A percentile compares a stretch with the other conserved stretches of the same genome.
These are phyloP conservation scores for Callyntrura guangdongensis DNA, from an alignment of 2,888 invertebrate species.

Conservation along the genomic window DNA sequence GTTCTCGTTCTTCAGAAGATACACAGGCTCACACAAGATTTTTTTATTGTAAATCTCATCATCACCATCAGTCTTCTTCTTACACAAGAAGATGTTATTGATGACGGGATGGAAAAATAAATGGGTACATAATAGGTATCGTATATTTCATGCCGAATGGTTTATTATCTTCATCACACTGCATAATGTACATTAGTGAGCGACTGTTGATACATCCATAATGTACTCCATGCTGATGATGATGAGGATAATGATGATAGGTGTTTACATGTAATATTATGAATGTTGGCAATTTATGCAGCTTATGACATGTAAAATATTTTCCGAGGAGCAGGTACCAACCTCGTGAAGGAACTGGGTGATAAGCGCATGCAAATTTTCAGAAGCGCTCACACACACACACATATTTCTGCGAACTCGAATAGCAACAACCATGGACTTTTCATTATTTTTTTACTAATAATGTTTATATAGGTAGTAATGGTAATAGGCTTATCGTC, in stretches of 20 bases:
- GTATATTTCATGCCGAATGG: slow-evolving; percentile 8
- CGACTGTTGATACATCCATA: slow-evolving; percentile 5
- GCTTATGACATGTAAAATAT: slow-evolving; percentile 46
- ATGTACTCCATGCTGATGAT: background rate
- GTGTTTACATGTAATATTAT: slow-evolving; percentile 25
- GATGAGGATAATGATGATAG: background rate
- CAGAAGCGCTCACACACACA: background rate
- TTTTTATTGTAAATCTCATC: background rate
- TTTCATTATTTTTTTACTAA: no score
- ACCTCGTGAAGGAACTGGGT: background rate
- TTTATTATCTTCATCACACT: slow-evolving; percentile 8
- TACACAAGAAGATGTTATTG: slow-evolving; percentile 28
- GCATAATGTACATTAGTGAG: background rate
- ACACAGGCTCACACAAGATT: background rate
- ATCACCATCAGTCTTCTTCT: slow-evolving; percentile 44
- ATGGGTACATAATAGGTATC: slow-evolving; percentile 39
- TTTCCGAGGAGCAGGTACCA: slow-evolving; percentile 11
- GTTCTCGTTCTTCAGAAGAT: no score
- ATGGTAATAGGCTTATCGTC: background rate
- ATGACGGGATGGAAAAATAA: slow-evolving; percentile 46
- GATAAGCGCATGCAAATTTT: background rate
- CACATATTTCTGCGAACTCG: background rate
- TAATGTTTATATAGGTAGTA: background rate
- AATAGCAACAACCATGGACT: background rate
- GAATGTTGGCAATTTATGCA: slow-evolving; percentile 43